Evolutionary conservation across 2,888 invertebrate species (phyloP).

Genomic region (Tricholauxania praeusta): DNA sequence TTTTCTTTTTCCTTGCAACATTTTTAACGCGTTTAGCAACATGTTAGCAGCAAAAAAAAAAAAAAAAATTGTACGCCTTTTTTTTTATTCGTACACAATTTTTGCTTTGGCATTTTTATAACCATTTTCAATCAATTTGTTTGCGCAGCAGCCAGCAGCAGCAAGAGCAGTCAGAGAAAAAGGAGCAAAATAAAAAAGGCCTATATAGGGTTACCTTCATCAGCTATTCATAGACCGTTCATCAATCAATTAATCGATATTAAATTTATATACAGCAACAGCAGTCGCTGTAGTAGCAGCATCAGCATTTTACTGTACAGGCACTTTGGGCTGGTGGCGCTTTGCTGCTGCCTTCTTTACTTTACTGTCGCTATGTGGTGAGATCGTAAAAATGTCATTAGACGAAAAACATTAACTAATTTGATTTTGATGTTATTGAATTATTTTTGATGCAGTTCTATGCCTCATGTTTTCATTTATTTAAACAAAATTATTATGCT

Average conservation of each 20-base stretch:
- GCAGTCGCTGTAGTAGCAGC: too few relatives aligned
- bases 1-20: not conserved
- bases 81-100: not conserved
- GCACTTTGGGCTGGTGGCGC: too few relatives aligned
- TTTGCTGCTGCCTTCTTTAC: too few relatives aligned
- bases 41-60: constrained; percentile 4
- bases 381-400: too few relatives aligned
- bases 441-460: too few relatives aligned
- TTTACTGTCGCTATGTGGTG: too few relatives aligned
- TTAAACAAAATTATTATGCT: too few relatives aligned
- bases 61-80: constrained; percentile 38
- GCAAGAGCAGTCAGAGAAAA: not conserved
- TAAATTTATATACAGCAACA: constrained; percentile 13
- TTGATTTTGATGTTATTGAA: too few relatives aligned
- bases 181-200: not conserved
- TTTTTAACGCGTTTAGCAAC: constrained; percentile 12
- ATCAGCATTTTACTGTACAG: too few relatives aligned
- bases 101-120: constrained; percentile 4
- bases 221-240: constrained; percentile 26
- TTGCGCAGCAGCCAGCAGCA: not conserved
- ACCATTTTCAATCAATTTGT: constrained; percentile 26
- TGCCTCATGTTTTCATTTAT: too few relatives aligned
- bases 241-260: constrained; percentile 38
- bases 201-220: constrained; percentile 20
- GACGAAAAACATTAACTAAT: too few relatives aligned